Percentiles rank a stretch among this genome's conserved stretches.
Evolutionary conservation across 1,140 invertebrate species (phyloP).

Genomic region (Metaphire vulgaris): DNA sequence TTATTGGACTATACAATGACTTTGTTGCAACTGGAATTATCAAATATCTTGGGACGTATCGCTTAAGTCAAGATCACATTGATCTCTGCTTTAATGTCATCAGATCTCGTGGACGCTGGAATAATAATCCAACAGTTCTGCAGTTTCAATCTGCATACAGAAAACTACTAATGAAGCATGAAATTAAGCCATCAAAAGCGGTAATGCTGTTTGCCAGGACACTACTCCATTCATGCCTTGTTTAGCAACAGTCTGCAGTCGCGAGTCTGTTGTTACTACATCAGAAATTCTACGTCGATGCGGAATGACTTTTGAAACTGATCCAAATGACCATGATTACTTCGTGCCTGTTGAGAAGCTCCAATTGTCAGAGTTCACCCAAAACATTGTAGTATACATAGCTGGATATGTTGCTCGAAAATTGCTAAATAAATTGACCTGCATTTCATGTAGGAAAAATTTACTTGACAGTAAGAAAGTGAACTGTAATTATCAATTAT

Average conservation of each 20-base stretch:
- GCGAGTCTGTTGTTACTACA: neutral
- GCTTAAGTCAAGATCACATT: slow-evolving; percentile 48
- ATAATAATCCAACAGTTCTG: slow-evolving; percentile 46
- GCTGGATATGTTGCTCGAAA: neutral
- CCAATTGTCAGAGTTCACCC: neutral
- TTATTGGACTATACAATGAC: slow-evolving; percentile 5
- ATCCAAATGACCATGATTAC: neutral
- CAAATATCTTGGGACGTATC: slow-evolving; percentile 36
- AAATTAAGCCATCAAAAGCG: neutral
- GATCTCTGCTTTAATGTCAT: slow-evolving; percentile 49
- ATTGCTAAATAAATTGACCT: neutral
- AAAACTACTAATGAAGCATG: neutral
- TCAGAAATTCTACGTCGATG: neutral
- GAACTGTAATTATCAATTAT: neutral
- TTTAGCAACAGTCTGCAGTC: neutral
- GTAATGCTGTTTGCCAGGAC: neutral
- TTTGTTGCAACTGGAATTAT: slow-evolving; percentile 10
- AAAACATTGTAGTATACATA: neutral
- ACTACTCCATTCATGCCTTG: neutral
- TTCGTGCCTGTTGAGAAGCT: neutral
- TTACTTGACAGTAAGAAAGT: neutral
- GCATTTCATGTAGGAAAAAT: neutral
- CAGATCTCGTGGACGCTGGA: slow-evolving; percentile 41
- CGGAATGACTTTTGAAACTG: neutral
- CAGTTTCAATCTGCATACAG: slow-evolving; percentile 38